A percentile compares a stretch with the other conserved stretches of the same genome.
These are phyloP conservation scores for Porites divaricata DNA, from an alignment of 92 coral and sea anemone genomes.

Conservation along the genomic window DNA sequence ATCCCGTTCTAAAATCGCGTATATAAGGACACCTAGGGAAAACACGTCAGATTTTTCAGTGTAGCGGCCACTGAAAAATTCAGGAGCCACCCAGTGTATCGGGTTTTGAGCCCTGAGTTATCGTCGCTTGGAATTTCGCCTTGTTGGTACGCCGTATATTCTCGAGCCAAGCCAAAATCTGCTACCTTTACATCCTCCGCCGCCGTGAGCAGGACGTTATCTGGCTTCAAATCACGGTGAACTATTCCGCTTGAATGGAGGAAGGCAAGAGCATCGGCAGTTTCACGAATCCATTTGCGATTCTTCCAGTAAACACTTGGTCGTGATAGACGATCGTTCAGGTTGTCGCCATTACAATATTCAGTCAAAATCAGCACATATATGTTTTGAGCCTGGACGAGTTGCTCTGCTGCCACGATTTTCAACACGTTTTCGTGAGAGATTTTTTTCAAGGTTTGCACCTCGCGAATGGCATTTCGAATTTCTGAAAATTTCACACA, in stretches of 20 bases:
- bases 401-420: no score
- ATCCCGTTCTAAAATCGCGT: conserved; percentile 59
- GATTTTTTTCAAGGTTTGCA: conserved; percentile 31
- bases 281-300: conserved; percentile 75
- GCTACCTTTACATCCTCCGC: conserved; percentile 60
- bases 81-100: conserved; percentile 72
- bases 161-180: conserved; percentile 70
- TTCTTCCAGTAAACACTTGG: conserved; percentile 29
- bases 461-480: conserved; percentile 25
- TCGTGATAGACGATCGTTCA: conserved; percentile 56
- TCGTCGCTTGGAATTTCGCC: conserved; percentile 15
- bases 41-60: conserved; percentile 70
- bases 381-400: background rate
- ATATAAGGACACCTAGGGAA: conserved; percentile 71
- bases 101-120: conserved; percentile 23
- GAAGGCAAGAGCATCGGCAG: conserved; percentile 51
- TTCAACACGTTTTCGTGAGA: background rate
- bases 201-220: conserved; percentile 57
- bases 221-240: background rate
- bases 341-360: conserved; percentile 67
- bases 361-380: conserved; percentile 57
- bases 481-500: conserved; percentile 41
- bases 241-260: conserved; percentile 36
- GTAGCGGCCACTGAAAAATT: conserved; percentile 51
- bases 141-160: conserved; percentile 22